Evolutionary conservation across 2,797 vertebrate genomes (phyloP), one percentile per base, ranked within the genome.

Genomic region (Arremon aurantiirostris): DNA sequence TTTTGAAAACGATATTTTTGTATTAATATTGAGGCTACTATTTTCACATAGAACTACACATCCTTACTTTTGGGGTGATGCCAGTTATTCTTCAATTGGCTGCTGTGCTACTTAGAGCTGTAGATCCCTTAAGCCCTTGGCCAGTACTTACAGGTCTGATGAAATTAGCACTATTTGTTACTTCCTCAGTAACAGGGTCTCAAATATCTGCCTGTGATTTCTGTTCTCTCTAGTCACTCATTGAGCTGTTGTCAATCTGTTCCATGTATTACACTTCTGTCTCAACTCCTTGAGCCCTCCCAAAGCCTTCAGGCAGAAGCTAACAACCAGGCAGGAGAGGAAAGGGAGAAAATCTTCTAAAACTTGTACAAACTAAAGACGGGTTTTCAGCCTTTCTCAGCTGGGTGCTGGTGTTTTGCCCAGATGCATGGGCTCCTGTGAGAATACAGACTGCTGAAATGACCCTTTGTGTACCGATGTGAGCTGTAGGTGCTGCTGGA

Each of bases 91-190:
- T 80, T 80, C 71, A 63, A 41, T 77, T 95, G 92, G 53, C 32
- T 70, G 17, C 69, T 89, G 22, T n/a, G 22, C 13, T 85, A 4
- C 41, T 73, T 69, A 37, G 52, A 57, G 68, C 52, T 77, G 34
- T 64, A 82, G 50, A 44, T 94, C 75, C 81, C 60, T 91, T 53
- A 41, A 80, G 52, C 44, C 80, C 34, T 35, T 85, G 71, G 39
- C 81, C 71, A 80, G 56, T 78, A 90, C n/a, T 83, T 90, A 90
- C 6, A 83, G 28, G 37, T 75, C 69, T 57, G 57, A 93, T 75
- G 49, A 83, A 94, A 95, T 90, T 88, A 94, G 23, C n/a, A 32
- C 5, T 52, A 30, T 27, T 28, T 72, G 49, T 76, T 95, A 53
- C 46, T 89, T 84, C 71, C 32, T 27, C 27, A 27, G 70, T 76